Conservation (phyloP, 2,888 invertebrate genomes). For the Chorisops tibialis region DNA sequence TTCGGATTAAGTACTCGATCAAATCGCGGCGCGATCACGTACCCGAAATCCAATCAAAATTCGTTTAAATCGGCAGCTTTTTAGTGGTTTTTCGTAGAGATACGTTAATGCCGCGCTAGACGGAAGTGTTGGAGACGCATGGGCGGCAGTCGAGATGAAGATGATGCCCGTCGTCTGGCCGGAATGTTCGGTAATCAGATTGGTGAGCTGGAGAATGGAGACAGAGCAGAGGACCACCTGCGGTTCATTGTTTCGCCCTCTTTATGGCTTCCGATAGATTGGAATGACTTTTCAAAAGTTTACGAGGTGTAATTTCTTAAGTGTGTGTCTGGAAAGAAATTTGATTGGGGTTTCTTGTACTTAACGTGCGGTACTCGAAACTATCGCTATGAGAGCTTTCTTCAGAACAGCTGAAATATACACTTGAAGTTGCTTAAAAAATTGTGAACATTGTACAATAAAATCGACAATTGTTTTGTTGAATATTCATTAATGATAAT, state of each 20-base stretch:
- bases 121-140: neutral
- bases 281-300: conserved; percentile 2
- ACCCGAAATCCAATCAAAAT: conserved; percentile 2
- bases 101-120: neutral
- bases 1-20: conserved; percentile 9
- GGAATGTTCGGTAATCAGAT: neutral
- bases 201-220: conserved; percentile 3
- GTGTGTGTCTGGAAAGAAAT: too few relatives aligned
- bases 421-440: too few relatives aligned
- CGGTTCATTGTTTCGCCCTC: neutral
- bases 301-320: conserved; percentile 5
- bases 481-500: too few relatives aligned
- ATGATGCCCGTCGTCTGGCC: neutral
- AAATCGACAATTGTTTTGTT: too few relatives aligned
- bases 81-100: neutral
- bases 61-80: neutral
- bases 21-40: conserved; percentile 7
- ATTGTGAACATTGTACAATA: too few relatives aligned
- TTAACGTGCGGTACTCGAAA: too few relatives aligned
- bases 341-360: too few relatives aligned
- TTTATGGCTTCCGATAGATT: conserved; percentile 4
- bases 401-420: too few relatives aligned
- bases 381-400: too few relatives aligned
- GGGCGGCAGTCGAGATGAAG: neutral
- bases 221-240: conserved; percentile 11